phyloP scores from a whole-genome alignment of 2,888 invertebrate species.

The Busseola fusca region DNA sequence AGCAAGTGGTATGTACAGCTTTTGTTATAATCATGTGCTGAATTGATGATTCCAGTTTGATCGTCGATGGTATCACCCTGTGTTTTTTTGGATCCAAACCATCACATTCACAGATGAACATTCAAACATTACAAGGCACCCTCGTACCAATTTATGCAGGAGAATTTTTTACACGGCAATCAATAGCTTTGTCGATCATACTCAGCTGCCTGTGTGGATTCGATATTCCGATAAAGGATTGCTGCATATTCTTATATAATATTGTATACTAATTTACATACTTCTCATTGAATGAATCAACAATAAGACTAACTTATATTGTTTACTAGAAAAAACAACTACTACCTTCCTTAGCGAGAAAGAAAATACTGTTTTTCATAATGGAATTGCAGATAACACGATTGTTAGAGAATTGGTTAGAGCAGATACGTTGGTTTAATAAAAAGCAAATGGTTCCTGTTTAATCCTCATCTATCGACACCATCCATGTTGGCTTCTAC shows the following conservation, averaged over 20 bases:
- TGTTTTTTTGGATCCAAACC: not conserved
- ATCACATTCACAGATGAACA: not conserved
- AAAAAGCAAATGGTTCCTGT: not conserved
- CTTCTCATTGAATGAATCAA: not conserved
- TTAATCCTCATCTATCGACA: not conserved
- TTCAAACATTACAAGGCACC: slow-evolving; percentile 17
- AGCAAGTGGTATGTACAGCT: not conserved
- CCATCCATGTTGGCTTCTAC: too few relatives aligned
- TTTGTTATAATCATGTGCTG: too few relatives aligned
- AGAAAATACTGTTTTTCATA: not conserved
- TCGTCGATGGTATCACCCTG: too few relatives aligned
- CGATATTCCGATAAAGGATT: not conserved
- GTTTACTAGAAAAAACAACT: not conserved
- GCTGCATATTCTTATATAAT: slow-evolving; percentile 1
- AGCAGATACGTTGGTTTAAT: not conserved
- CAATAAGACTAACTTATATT: not conserved
- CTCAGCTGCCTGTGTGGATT: not conserved
- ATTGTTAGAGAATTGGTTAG: not conserved
- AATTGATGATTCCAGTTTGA: too few relatives aligned
- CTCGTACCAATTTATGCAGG: not conserved
- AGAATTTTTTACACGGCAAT: not conserved
- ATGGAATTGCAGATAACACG: not conserved
- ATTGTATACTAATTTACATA: not conserved
- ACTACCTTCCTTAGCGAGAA: not conserved
- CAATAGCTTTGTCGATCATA: slow-evolving; percentile 10